A percentile compares a stretch with the other conserved stretches of the same genome.
Evolutionary conservation across 1,140 invertebrate species (phyloP).

Genomic region (Anthonomus grandis): DNA sequence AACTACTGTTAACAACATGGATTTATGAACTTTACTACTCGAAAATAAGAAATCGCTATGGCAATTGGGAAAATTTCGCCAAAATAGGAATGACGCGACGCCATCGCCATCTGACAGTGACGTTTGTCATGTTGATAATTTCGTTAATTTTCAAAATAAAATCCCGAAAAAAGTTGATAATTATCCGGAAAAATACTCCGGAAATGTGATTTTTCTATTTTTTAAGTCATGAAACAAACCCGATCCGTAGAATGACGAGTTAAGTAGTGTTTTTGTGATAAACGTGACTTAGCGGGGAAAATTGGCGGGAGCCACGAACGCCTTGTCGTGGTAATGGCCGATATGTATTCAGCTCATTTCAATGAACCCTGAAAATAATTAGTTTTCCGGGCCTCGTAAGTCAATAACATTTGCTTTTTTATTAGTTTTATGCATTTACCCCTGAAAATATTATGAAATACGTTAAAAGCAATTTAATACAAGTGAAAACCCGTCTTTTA

Average conservation of each 20-base stretch:
- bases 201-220: background rate
- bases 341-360: constrained; percentile 10
- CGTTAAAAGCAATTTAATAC: too few relatives aligned
- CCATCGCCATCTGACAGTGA: constrained; percentile 19
- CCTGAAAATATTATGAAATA: background rate
- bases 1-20: too few relatives aligned
- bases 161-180: background rate
- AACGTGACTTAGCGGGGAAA: background rate
- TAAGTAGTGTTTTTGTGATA: constrained; percentile 24
- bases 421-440: background rate
- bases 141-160: constrained; percentile 36
- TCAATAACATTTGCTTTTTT: background rate
- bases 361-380: constrained; percentile 17
- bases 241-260: background rate
- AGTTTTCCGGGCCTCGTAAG: constrained; percentile 12
- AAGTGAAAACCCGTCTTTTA: background rate
- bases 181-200: constrained; percentile 4
- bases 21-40: too few relatives aligned
- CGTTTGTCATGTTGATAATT: constrained; percentile 15
- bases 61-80: constrained; percentile 58
- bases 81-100: background rate
- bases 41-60: too few relatives aligned
- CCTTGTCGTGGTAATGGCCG: constrained; percentile 22
- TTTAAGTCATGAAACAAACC: constrained; percentile 5
- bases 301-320: constrained; percentile 12